Evolutionary conservation across 2,113 vertebrate species (phyloP).

Genomic region (Zosterops lateralis): DNA sequence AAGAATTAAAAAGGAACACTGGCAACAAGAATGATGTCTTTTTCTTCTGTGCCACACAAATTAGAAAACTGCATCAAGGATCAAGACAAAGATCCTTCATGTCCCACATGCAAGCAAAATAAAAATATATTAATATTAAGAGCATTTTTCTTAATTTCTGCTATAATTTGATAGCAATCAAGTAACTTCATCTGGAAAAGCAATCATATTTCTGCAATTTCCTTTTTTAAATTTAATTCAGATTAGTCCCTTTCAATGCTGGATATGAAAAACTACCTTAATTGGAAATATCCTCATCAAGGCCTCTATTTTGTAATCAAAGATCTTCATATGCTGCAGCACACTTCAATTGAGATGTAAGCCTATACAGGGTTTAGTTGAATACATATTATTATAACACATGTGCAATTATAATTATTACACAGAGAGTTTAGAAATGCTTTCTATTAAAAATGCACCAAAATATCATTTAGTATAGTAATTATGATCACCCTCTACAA

Average conservation of each 20-base stretch:
- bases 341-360: background rate
- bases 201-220: background rate
- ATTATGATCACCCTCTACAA: background rate
- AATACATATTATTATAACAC: background rate
- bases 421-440: background rate
- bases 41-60: background rate
- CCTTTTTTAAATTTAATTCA: background rate
- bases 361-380: background rate
- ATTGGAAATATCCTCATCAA: background rate
- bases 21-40: background rate
- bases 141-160: background rate
- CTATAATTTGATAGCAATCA: background rate
- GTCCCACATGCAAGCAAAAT: rapidly evolving
- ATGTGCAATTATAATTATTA: background rate
- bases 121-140: background rate
- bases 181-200: background rate
- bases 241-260: background rate
- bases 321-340: background rate
- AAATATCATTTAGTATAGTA: background rate
- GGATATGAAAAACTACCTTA: background rate
- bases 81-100: background rate
- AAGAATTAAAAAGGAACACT: background rate
- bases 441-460: background rate
- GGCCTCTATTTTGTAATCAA: background rate
- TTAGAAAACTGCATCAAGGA: background rate